These are phyloP conservation scores for Phorcus lineatus DNA, from an alignment of 2,888 invertebrate genomes.

Conservation along the genomic window DNA sequence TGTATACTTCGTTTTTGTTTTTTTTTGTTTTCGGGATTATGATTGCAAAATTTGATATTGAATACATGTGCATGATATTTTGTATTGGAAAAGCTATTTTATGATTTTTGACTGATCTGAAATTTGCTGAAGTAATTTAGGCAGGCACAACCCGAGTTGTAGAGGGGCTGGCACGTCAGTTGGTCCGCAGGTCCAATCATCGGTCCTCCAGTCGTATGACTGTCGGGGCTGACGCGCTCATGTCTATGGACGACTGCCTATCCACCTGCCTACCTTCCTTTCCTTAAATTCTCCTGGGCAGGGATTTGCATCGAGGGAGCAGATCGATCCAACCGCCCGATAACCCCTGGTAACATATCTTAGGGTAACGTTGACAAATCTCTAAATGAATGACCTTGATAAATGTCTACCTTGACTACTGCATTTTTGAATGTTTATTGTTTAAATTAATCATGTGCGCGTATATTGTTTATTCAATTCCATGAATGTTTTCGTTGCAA, in stretches of 20 bases:
- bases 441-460: constrained; percentile 17
- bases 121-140: constrained; percentile 22
- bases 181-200: background rate
- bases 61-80: constrained; percentile 6
- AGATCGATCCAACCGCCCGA: background rate
- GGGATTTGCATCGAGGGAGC: constrained; percentile 1
- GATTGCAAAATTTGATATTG: background rate
- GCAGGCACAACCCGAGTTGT: background rate
- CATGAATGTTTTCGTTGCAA: constrained; percentile 21
- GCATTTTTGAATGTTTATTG: background rate
- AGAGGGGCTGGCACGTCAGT: background rate
- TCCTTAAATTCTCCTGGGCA: background rate
- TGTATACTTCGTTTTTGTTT: constrained; percentile 11
- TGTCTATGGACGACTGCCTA: background rate
- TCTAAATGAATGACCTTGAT: background rate
- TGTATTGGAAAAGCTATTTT: background rate
- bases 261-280: background rate
- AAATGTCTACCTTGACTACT: background rate
- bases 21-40: background rate
- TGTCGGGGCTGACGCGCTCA: background rate
- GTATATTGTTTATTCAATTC: background rate
- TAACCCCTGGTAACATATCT: background rate
- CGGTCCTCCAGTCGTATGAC: background rate
- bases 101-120: constrained; percentile 5
- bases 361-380: constrained; percentile 17